Conservation (phyloP, 64 coral and sea anemone species). For the Stylophora pistillata region DNA sequence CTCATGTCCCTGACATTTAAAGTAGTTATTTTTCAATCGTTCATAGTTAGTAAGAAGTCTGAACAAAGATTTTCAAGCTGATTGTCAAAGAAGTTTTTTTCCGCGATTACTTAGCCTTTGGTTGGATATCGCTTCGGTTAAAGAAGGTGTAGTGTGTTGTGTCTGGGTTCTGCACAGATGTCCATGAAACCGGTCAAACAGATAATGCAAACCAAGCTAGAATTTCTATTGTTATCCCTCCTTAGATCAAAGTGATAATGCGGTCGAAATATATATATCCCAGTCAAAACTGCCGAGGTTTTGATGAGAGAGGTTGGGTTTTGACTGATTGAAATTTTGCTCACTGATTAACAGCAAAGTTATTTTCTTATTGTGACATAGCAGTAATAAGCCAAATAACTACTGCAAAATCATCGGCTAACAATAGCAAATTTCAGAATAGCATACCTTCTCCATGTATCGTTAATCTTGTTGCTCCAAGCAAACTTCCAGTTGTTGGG, state of each 20-base stretch:
- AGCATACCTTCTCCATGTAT: slow-evolving; percentile 48
- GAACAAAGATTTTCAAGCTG: not conserved
- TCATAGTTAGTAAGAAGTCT: not conserved
- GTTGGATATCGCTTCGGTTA: not conserved
- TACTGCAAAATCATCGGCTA: not conserved
- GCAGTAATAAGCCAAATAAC: too few species aligned
- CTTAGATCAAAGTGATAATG: not conserved
- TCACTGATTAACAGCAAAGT: not conserved
- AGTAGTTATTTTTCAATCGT: not conserved
- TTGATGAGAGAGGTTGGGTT: too few species aligned
- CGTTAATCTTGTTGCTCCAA: slow-evolving; percentile 56
- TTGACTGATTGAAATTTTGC: too few species aligned
- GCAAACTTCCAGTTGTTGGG: slow-evolving; percentile 48
- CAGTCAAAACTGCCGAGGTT: too few species aligned
- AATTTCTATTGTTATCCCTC: slow-evolving; percentile 11
- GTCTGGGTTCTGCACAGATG: too few species aligned
- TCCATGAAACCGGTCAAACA: not conserved
- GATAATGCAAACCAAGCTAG: not conserved
- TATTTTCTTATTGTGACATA: too few species aligned
- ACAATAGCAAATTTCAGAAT: not conserved
- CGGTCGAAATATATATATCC: not conserved
- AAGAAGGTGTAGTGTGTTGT: too few species aligned
- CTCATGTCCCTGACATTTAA: not conserved
- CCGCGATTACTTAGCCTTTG: not conserved
- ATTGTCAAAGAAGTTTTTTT: not conserved